Base-by-base conservation (phyloP, 2,113 vertebrate species). In the Rhinolophus ferrumequinum region DNA sequence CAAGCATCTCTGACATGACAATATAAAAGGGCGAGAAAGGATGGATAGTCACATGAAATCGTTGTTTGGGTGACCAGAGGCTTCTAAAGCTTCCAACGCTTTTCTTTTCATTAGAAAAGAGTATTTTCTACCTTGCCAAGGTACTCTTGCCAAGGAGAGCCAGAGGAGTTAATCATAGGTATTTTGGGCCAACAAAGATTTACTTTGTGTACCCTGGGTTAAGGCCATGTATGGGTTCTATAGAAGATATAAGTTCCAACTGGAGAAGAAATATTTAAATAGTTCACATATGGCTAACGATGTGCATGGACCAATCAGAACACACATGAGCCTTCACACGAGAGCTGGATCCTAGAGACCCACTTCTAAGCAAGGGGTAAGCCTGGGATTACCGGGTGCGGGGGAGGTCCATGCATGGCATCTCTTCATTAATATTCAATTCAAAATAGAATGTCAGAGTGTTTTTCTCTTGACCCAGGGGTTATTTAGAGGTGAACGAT, bases 131-230 rank as follows among this genome's bases (percentile, higher is more conserved):
- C 21, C 30, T 62, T n/a, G n/a, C 88, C 6, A 41, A 41, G 30
- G n/a, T 1, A 50, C 7, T 8, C 24, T 35, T 35, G 0, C 30
- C 58, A 19, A 66, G 58, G 52, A 50, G 56, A 69, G 14, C 1
- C 35, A 5, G 4, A 54, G 22, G 10, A 15, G 8, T 16, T 26
- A 4, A 50, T 21, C 4, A 15, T 13, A 28, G 56, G 41, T 21
- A 10, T 28, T 8, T 22, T 8, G 8, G 8, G 18, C 38, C 35
- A 22, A n/a, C 13, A 21, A 4, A 90, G 69, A 3, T 15, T 60
- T 6, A 1, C n/a, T 1, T 21, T 2, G 2, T 5, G 12, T 5
- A 15, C 9, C 0, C 24, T 47, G 21, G 30, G 13, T 3, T n/a
- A 16, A 4, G 35, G 3, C 1, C 3, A 21, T 1, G 0, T 13